Conservation (phyloP, 2,888 invertebrate species). For the Amphipoea lucens region DNA sequence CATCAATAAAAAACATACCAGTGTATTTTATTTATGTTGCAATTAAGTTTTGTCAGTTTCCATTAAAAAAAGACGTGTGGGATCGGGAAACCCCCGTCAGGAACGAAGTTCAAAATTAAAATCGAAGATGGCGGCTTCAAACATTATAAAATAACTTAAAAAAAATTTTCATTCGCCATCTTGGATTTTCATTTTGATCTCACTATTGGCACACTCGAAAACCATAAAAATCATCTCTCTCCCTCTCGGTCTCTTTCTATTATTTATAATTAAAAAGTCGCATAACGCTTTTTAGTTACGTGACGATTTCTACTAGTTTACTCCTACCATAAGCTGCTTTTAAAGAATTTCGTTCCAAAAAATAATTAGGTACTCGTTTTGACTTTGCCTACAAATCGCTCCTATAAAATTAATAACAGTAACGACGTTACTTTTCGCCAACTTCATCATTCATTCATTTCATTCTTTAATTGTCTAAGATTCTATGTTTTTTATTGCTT, state of each 20-base stretch:
- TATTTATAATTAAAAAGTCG: too few species aligned
- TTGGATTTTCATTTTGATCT: neutral
- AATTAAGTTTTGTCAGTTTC: too few species aligned
- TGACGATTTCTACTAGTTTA: too few species aligned
- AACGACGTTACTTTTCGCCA: too few species aligned
- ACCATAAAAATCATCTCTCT: too few species aligned
- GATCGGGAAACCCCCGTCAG: neutral
- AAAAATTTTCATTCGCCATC: neutral
- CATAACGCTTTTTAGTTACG: too few species aligned
- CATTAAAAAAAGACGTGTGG: too few species aligned
- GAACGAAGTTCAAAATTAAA: neutral
- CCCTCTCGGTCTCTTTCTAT: too few species aligned
- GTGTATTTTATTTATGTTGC: too few species aligned
- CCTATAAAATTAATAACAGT: neutral
- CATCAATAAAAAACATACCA: too few species aligned
- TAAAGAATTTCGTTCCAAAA: neutral
- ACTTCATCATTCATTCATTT: neutral
- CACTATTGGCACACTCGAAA: neutral
- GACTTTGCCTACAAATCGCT: neutral
- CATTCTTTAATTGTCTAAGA: neutral
- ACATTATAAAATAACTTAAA: neutral
- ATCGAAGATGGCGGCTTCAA: neutral
- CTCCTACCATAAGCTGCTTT: neutral
- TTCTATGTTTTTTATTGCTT: too few species aligned
- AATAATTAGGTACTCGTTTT: neutral